Evolutionary conservation across 2,797 vertebrate species (phyloP).

Genomic region (Knipowitschia caucasica): DNA sequence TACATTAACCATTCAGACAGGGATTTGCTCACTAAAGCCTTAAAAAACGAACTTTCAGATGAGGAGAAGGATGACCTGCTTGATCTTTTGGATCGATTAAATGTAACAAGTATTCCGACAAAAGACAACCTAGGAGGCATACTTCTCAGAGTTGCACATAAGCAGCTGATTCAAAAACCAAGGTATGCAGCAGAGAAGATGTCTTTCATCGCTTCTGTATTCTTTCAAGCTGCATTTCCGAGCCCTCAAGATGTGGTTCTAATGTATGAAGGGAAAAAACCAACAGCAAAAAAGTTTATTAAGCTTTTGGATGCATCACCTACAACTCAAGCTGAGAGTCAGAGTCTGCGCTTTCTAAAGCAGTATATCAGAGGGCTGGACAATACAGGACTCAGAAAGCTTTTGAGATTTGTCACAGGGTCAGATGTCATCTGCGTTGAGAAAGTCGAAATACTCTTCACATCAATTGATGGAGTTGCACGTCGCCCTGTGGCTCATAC

Average conservation of each 20-base stretch:
- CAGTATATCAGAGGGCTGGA: slow-evolving; percentile 20
- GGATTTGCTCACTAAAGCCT: slow-evolving; percentile 29
- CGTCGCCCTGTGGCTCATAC: slow-evolving; percentile 23
- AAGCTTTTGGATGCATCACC: slow-evolving; percentile 11
- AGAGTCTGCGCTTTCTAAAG: slow-evolving; percentile 21
- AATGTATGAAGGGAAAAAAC: slow-evolving; percentile 23
- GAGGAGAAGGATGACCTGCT: slow-evolving; percentile 7
- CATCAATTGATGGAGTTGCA: slow-evolving; percentile 19
- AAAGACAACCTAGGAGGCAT: slow-evolving; percentile 27
- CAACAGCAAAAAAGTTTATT: slow-evolving; percentile 10
- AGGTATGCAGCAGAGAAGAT: slow-evolving; percentile 35
- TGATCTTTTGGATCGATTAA: slow-evolving; percentile 3
- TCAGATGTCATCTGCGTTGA: slow-evolving; percentile 26
- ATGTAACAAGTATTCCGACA: slow-evolving; percentile 27
- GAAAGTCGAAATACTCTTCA: slow-evolving; percentile 30
- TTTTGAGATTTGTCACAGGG: slow-evolving; percentile 18
- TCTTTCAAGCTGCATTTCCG: slow-evolving; percentile 2
- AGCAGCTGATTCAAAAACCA: slow-evolving; percentile 40
- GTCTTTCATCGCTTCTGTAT: neutral
- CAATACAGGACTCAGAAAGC: slow-evolving; percentile 17
- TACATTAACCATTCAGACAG: slow-evolving; percentile 33
- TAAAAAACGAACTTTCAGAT: slow-evolving; percentile 14
- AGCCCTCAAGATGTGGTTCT: slow-evolving; percentile 9
- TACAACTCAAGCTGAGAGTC: slow-evolving; percentile 15
- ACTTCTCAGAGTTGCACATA: slow-evolving; percentile 34